Percentiles rank a stretch among this genome's conserved stretches.
Conservation (phyloP, 2,888 invertebrate species). For the Pristionchus japonicus region DNA sequence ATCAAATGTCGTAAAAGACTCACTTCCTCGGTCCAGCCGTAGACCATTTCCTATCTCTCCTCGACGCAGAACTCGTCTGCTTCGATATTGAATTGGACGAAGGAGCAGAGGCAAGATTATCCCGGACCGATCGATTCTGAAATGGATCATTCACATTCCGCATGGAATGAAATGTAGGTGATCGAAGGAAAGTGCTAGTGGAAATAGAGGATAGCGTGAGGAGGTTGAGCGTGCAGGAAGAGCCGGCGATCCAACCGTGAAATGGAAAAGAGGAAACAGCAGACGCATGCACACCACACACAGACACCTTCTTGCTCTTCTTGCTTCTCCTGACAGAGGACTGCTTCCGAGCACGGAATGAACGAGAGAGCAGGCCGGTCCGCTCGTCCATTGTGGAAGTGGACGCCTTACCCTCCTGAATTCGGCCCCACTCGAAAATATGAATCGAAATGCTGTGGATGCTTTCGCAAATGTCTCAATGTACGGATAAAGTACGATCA, state of each 20-base stretch:
- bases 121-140: conserved; percentile 41
- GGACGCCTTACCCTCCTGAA: conserved; percentile 5
- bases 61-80: conserved; percentile 13
- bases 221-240: not conserved
- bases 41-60: conserved; percentile 19
- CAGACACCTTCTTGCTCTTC: not conserved
- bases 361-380: not conserved
- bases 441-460: no score
- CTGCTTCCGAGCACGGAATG: not conserved
- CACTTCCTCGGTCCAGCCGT: conserved; percentile 23
- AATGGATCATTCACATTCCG: not conserved
- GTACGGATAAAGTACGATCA: not conserved
- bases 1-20: not conserved
- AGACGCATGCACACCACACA: conserved; percentile 3
- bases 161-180: not conserved
- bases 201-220: not conserved
- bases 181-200: not conserved
- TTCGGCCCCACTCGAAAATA: no score
- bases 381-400: not conserved
- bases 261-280: not conserved
- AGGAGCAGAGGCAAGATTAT: not conserved
- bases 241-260: not conserved
- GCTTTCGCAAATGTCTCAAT: no score
- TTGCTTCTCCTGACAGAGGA: not conserved
- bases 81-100: conserved; percentile 47